Evolutionary conservation across 2,113 vertebrate species (phyloP), one percentile per base, ranked within the genome.

Genomic region (Podiceps cristatus): DNA sequence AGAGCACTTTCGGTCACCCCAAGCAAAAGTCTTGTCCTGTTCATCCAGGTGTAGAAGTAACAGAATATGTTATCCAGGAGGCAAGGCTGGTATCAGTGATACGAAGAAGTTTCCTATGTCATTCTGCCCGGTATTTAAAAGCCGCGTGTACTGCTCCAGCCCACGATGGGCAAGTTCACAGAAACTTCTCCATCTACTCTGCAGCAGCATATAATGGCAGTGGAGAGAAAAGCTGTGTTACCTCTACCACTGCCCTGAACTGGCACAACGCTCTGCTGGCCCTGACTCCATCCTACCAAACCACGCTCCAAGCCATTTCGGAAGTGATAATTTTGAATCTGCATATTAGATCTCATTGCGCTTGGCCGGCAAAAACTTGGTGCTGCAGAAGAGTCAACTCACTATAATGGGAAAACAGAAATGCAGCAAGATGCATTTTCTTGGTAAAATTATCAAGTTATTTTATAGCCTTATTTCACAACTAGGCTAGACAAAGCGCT

Each of bases 121-220:
- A 18, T 76, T 81, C 42, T 72, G 45, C 24, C 23, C 24, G 18
- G 18, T 33, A 27, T 40, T 45, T 56, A 47, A 75, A 56, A 67
- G 35, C 31, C 9, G 19, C 0, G 0, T 7, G 16, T 35, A 7
- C 8, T 58, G 9, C 8, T 59, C 8, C 29, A 64, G 50, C 19
- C 14, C 4, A 5, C 2, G 7, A n/a, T 5, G 35, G 33, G 14
- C 35, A n/a, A 55, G 12, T 13, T 47, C 22, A n/a, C 20, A 53
- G 33, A 53, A 86, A 29, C 5, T 15, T 69, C 55, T 42, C 25
- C 25, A n/a, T 9, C 24, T 14, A 2, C 25, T 67, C 3, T 22
- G 13, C 25, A 67, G 40, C 47, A 49, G 19, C 8, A 6, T 11
- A 17, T 5, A 40, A 67, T 5, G 18, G 24, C 13, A 58, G 50